A percentile compares a stretch with the other conserved stretches of the same genome.
Conservation (phyloP, 53 echinoderm and acorn worm species). For the Glandiceps talaboti region DNA sequence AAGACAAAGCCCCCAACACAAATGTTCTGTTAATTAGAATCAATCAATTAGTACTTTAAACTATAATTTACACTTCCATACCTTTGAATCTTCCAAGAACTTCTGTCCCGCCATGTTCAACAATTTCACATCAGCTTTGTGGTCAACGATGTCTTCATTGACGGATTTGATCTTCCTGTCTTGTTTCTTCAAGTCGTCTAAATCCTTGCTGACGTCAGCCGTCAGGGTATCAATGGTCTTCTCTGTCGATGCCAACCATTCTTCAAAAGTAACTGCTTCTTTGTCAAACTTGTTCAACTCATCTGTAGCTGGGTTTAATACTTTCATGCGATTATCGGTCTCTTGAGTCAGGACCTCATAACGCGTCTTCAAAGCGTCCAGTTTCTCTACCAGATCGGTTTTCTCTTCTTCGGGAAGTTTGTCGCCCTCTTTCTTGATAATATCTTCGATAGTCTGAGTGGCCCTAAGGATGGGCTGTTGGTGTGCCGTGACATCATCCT, state of each 20-base stretch:
- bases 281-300: constrained; percentile 79
- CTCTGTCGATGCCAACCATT: constrained; percentile 53
- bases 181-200: constrained; percentile 47
- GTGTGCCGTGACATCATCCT: constrained; percentile 61
- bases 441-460: constrained; percentile 45
- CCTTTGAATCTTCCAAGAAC: constrained; percentile 70
- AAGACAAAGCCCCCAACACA: no score
- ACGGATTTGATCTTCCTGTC: constrained; percentile 60
- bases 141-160: constrained; percentile 83
- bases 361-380: constrained; percentile 41
- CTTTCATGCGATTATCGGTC: constrained; percentile 48
- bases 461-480: constrained; percentile 62
- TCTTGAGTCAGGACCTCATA: constrained; percentile 38
- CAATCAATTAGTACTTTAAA: no score
- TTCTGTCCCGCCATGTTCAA: constrained; percentile 97
- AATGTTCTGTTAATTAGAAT: no score
- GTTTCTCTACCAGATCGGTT: constrained; percentile 37
- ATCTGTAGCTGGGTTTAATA: constrained; percentile 51
- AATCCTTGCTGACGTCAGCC: constrained; percentile 19
- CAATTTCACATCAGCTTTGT: constrained; percentile 91
- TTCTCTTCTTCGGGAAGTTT: constrained; percentile 51
- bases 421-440: constrained; percentile 53
- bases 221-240: not conserved
- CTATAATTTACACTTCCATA: no score
- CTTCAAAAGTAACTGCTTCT: constrained; percentile 49